Conservation (phyloP, 2,113 vertebrate species). For the Egretta garzetta region DNA sequence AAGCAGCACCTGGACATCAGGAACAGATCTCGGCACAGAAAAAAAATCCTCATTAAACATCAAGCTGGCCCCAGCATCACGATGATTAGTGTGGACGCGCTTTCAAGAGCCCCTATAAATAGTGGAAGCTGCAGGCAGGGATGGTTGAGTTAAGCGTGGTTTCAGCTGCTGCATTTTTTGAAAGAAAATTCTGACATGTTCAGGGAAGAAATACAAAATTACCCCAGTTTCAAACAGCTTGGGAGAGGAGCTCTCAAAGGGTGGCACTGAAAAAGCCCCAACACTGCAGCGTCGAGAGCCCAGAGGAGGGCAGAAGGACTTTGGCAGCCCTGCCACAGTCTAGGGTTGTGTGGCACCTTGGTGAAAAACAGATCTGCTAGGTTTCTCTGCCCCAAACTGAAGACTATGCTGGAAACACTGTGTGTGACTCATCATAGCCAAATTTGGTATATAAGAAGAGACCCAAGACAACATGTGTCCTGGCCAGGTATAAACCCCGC, state of each 20-base stretch:
- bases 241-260: background rate
- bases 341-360: background rate
- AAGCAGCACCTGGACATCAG: background rate
- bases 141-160: background rate
- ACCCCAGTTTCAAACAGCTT: background rate
- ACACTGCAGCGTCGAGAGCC: rapidly evolving
- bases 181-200: background rate
- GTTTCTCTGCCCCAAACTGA: background rate
- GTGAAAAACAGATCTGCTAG: background rate
- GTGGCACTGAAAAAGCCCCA: background rate
- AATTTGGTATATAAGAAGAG: background rate
- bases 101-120: slow-evolving; percentile 21
- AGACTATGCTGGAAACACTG: background rate
- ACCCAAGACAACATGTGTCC: background rate
- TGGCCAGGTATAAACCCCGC: background rate
- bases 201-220: background rate
- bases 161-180: background rate
- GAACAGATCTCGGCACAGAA: background rate
- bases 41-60: background rate
- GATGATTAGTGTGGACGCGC: background rate
- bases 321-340: background rate
- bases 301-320: background rate
- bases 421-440: background rate
- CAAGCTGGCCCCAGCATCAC: background rate
- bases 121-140: background rate